These are phyloP conservation scores for Romanogobio albipinnatus DNA, from an alignment of 2,113 vertebrate genomes.

Conservation along the genomic window DNA sequence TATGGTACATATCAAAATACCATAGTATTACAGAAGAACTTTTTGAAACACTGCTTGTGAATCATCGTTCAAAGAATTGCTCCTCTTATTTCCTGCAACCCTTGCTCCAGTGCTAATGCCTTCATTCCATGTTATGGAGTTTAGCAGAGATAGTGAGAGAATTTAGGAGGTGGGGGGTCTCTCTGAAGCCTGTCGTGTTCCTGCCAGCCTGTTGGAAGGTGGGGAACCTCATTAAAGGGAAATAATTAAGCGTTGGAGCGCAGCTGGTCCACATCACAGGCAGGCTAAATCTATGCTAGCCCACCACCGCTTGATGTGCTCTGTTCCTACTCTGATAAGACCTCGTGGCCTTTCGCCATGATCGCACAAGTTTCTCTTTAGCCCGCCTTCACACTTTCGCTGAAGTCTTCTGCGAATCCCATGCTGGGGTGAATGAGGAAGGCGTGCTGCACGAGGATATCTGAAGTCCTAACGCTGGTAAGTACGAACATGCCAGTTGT, in stretches of 20 bases:
- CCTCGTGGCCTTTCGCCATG: conserved; percentile 77
- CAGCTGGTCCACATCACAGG: conserved; percentile 78
- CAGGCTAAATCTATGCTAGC: conserved; percentile 67
- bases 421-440: conserved; percentile 48
- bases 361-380: conserved; percentile 76
- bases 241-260: conserved; percentile 82
- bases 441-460: conserved; percentile 55
- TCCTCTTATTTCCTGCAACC: neutral
- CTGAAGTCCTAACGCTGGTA: conserved; percentile 64
- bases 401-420: conserved; percentile 52
- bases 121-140: neutral
- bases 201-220: conserved; percentile 73
- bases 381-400: conserved; percentile 73
- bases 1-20: neutral
- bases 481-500: conserved; percentile 75
- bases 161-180: conserved; percentile 51
- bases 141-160: conserved; percentile 19
- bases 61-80: neutral
- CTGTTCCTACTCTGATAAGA: conserved; percentile 82
- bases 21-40: neutral
- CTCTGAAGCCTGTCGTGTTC: conserved; percentile 64
- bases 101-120: neutral
- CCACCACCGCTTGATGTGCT: conserved; percentile 79
- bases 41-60: neutral
- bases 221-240: conserved; percentile 81